These are phyloP conservation scores for Diploscapter pachys DNA, from an alignment of 1,140 invertebrate species.

Conservation along the genomic window DNA sequence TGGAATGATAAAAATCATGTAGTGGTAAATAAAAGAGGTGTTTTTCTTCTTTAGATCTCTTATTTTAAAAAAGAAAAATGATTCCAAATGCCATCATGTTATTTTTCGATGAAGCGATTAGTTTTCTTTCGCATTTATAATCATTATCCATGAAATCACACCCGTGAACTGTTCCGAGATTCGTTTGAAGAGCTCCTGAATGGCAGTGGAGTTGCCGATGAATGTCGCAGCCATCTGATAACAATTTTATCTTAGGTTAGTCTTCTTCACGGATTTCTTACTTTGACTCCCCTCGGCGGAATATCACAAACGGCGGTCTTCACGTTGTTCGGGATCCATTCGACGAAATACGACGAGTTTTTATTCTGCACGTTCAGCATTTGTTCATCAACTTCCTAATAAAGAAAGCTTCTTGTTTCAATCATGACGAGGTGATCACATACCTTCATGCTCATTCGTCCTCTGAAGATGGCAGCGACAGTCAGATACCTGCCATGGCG, in stretches of 20 bases:
- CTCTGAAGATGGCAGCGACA: constrained; percentile 87
- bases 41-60: no score
- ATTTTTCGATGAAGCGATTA: no score
- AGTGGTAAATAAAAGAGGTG: no score
- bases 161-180: constrained; percentile 71
- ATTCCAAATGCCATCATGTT: no score
- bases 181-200: constrained; percentile 76
- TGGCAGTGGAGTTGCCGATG: constrained; percentile 68
- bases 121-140: no score
- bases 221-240: constrained; percentile 64
- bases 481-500: constrained; percentile 88
- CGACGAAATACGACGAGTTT: constrained; percentile 69
- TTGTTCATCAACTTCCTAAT: constrained; percentile 64
- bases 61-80: no score
- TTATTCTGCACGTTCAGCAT: constrained; percentile 69
- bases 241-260: no score
- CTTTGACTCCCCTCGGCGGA: constrained; percentile 63
- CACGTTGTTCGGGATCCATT: constrained; percentile 72
- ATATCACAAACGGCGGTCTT: constrained; percentile 69
- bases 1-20: no score
- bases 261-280: no score
- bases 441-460: constrained; percentile 84
- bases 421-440: constrained; percentile 28
- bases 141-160: constrained; percentile 37
- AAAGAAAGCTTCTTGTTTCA: not conserved